Percentiles rank a stretch among this genome's conserved stretches.
Evolutionary conservation across 2,888 invertebrate species (phyloP).

Genomic region (Calameuta idolon): DNA sequence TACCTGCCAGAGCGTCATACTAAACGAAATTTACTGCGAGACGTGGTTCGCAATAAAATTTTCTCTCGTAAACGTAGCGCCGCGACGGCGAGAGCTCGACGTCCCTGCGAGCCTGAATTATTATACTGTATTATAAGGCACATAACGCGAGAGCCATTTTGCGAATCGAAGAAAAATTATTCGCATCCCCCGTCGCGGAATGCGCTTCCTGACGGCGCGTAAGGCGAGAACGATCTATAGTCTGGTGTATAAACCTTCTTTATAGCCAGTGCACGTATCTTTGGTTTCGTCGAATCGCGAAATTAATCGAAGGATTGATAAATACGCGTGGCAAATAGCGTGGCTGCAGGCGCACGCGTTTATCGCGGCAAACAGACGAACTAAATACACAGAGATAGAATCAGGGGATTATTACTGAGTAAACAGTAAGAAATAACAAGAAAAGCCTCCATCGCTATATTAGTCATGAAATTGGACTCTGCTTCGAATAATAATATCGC

Average conservation of each 20-base stretch:
- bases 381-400: background rate
- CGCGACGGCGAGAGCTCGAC: background rate
- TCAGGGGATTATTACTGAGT: background rate
- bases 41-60: slow-evolving; percentile 5
- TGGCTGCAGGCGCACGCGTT: too few species aligned
- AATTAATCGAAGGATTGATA: background rate
- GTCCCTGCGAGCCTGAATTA: background rate
- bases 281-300: background rate
- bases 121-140: background rate
- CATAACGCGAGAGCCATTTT: background rate
- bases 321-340: background rate
- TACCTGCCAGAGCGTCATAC: background rate
- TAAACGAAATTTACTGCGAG: slow-evolving; percentile 1
- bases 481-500: background rate
- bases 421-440: background rate
- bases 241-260: background rate
- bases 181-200: background rate
- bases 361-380: background rate
- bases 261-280: background rate
- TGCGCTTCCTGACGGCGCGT: background rate
- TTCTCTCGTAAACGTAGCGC: background rate
- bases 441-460: background rate
- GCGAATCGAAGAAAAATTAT: background rate
- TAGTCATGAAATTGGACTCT: background rate
- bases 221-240: background rate